Conservation (phyloP, 2,113 vertebrate genomes). For the Ptychochromis oligacanthus region DNA sequence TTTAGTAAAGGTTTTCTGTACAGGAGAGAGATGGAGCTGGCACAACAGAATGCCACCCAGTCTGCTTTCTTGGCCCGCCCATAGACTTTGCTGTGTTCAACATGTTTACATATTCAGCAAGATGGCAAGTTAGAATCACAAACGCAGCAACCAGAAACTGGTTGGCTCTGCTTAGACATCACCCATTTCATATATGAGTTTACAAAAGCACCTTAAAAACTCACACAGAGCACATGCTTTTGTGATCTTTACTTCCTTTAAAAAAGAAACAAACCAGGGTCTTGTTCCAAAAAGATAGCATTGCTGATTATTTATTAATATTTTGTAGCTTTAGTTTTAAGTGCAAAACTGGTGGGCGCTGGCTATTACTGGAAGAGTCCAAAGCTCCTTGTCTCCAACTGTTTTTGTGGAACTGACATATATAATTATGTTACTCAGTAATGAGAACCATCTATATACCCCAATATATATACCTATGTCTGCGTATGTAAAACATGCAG, state of each 20-base stretch:
- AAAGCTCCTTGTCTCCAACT: slow-evolving; percentile 70
- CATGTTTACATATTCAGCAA: slow-evolving; percentile 84
- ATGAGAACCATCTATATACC: slow-evolving; percentile 67
- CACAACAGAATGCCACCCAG: slow-evolving; percentile 64
- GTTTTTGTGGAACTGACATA: slow-evolving; percentile 80
- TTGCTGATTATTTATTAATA: slow-evolving; percentile 82
- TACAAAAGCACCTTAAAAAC: slow-evolving; percentile 85
- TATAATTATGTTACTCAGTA: slow-evolving; percentile 70
- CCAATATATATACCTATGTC: slow-evolving; percentile 67
- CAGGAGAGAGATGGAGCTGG: slow-evolving; percentile 51
- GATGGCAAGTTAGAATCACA: slow-evolving; percentile 80
- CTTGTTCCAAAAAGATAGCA: slow-evolving; percentile 76
- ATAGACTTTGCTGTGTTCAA: slow-evolving; percentile 78
- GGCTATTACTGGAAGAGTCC: slow-evolving; percentile 79
- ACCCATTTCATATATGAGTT: slow-evolving; percentile 73
- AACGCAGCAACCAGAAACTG: slow-evolving; percentile 70
- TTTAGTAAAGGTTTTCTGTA: slow-evolving; percentile 48
- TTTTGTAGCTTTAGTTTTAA: slow-evolving; percentile 74
- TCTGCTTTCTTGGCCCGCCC: slow-evolving; percentile 64
- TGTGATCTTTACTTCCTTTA: slow-evolving; percentile 80
- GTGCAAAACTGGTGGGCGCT: slow-evolving; percentile 78
- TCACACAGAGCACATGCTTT: slow-evolving; percentile 79
- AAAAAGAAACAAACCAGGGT: slow-evolving; percentile 81
- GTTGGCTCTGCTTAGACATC: slow-evolving; percentile 61
- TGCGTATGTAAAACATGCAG: slow-evolving; percentile 69